phyloP scores from a whole-genome alignment of 2,888 invertebrate species.

The Chloroclystis v-ata region DNA sequence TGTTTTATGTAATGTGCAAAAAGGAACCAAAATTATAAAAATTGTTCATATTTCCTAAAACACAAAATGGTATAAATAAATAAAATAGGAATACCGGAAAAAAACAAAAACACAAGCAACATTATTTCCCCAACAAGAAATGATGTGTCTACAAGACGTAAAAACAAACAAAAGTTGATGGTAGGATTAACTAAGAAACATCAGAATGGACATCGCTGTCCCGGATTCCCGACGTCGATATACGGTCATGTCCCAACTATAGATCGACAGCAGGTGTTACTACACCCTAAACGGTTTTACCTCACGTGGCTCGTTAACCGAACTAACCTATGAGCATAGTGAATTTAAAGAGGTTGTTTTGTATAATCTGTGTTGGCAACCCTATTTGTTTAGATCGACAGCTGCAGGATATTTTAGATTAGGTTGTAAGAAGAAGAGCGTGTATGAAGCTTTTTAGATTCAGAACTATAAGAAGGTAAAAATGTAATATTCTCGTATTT shows the following conservation, averaged over 20 bases:
- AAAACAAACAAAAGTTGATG: too few species aligned
- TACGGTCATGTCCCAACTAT: constrained; percentile 56
- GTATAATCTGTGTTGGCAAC: constrained; percentile 18
- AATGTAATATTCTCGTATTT: too few species aligned
- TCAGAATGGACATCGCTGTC: constrained; percentile 5
- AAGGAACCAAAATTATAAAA: too few species aligned
- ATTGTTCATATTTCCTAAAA: too few species aligned
- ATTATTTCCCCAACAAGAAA: too few species aligned
- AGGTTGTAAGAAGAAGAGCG: background rate
- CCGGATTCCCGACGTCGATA: constrained; percentile 32
- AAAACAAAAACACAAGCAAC: too few species aligned
- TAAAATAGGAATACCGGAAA: too few species aligned
- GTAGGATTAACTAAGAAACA: constrained; percentile 2
- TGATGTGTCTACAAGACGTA: background rate
- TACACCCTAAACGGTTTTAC: constrained; percentile 39
- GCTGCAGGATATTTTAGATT: background rate
- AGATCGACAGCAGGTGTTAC: constrained; percentile 56
- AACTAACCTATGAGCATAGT: constrained; percentile 33
- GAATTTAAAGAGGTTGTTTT: constrained; percentile 28
- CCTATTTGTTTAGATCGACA: background rate
- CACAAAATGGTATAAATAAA: too few species aligned
- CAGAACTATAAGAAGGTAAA: too few species aligned
- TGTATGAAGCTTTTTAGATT: too few species aligned
- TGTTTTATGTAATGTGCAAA: too few species aligned
- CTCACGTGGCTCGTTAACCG: constrained; percentile 50